Base-by-base conservation (phyloP, 2,888 invertebrate species). In the Syrphus vitripennis region DNA sequence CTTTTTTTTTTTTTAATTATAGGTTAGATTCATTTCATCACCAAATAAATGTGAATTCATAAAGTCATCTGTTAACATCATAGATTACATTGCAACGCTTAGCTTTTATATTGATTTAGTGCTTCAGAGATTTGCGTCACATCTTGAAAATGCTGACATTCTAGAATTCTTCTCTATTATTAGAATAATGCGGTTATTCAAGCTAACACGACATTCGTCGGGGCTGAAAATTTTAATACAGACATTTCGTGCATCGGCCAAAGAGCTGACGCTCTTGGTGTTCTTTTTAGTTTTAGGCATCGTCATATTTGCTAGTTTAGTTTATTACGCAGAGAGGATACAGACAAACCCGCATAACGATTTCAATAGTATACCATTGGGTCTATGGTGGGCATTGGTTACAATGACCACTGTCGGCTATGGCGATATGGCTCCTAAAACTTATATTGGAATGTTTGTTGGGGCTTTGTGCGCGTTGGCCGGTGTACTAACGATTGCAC, bases 381-480 rank as follows among this genome's bases (percentile, higher is more conserved):
- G 99, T 57, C 94, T 99, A 88, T 99, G 99, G 99, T 99, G 99
- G 99, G 99, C 99, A 57, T 95, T 99, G 93, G 98, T 99, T 88
- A 99, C 99, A 89, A 99, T 99, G 99, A 99, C 99, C 89, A 98
- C 98, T 0, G 98, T 99, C 80, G 99, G 99, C 55, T 99, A 99
- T 92, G 99, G 99, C 80, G 98, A 99, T 93, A 99, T 99, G 98
- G 98, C 97, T 89, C 98, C 99, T 86, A 98, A 98, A 93, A 99
- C 99, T 53, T 99, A 99, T 92, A 97, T 98, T 88, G 99, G 99
- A 88, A 99, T 99, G 99, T 98, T 99, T 92, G 98, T 99, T 88
- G 99, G 99, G 89, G 98, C 98, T 16, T 94, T 99, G 63, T 99
- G 99, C 93, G 99, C 99, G 87, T 94, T 99, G 89, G 98, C 98